Base-by-base conservation (phyloP, 2,113 vertebrate species). In the Misgurnus anguillicaudatus region DNA sequence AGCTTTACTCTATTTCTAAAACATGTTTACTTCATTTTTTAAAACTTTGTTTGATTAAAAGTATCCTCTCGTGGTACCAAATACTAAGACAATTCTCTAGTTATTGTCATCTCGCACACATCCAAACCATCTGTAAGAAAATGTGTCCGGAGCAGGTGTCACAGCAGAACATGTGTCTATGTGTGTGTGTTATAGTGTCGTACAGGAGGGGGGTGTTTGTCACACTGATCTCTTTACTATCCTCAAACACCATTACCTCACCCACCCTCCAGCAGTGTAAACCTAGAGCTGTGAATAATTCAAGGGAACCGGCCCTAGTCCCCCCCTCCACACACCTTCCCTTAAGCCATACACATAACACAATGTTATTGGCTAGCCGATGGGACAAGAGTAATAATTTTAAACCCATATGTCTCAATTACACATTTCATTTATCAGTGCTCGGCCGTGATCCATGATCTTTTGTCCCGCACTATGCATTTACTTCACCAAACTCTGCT, bases 221-320 rank as follows among this genome's bases (percentile, higher is more conserved):
- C 55, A 48, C 63, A 63, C 21, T 9, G 73, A 71, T 78, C 68
- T 64, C 47, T 24, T 72, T 61, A 31, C 67, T 60, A 62, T 81
- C 53, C 53, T 57, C 73, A 78, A 83, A 81, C 81, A 71, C 79
- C 81, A 89, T 92, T 87, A 92, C 89, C 87, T 93, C 89, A 92
- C 86, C 87, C 75, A 45, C 77, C 90, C 88, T 83, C 69, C 75
- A 86, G 91, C 89, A 62, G 61, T 87, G 91, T 91, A 92, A 92
- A 90, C 82, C 83, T 86, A 91, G 88, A 90, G 77, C 84, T 82
- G 85, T 87, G 83, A 87, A 90, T 89, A 83, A 90, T 87, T 88
- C 86, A 76, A 86, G 81, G 75, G 68, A 81, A 80, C 85, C 79
- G 81, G 63, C 82, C 51, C 68, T 55, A 51, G 60, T 68, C 36